These are phyloP conservation scores for Apis laboriosa DNA, from an alignment of 1,140 invertebrate species.

Conservation along the genomic window DNA sequence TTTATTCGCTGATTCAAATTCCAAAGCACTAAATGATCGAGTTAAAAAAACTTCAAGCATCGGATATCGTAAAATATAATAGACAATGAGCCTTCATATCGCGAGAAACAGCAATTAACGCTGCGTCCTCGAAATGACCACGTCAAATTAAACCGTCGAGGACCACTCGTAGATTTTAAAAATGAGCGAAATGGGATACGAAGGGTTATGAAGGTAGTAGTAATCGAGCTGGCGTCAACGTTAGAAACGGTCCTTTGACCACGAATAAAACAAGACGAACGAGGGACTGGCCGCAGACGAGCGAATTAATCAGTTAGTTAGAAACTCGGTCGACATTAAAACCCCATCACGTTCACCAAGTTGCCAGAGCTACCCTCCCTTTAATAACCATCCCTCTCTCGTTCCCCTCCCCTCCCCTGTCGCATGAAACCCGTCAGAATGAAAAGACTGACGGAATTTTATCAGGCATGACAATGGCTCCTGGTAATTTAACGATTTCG, in stretches of 20 bases:
- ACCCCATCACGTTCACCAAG: conserved; percentile 14
- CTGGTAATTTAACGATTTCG: conserved; percentile 21
- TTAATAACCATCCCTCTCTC: conserved; percentile 23
- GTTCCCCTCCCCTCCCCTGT: not conserved
- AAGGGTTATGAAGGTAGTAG: not conserved
- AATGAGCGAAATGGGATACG: too few relatives aligned
- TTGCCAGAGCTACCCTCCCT: conserved; percentile 25
- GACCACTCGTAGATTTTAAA: too few relatives aligned
- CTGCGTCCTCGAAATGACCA: too few relatives aligned
- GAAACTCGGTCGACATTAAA: conserved; percentile 38
- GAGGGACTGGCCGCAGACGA: not conserved
- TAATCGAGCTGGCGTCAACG: too few relatives aligned
- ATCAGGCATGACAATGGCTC: not conserved
- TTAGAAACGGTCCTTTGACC: not conserved
- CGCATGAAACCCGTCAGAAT: not conserved
- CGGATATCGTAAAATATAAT: too few relatives aligned
- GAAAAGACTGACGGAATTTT: not conserved
- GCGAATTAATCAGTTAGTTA: conserved; percentile 44
- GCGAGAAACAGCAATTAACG: too few relatives aligned
- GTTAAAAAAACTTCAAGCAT: too few relatives aligned
- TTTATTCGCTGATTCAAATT: too few relatives aligned
- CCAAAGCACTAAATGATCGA: too few relatives aligned
- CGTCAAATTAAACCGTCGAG: too few relatives aligned
- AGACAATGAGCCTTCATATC: too few relatives aligned
- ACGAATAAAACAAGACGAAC: not conserved